Evolutionary conservation across 92 coral and sea anemone genomes (phyloP), one percentile per base, ranked within the genome.

Genomic region (Zoanthus sansibaricus): DNA sequence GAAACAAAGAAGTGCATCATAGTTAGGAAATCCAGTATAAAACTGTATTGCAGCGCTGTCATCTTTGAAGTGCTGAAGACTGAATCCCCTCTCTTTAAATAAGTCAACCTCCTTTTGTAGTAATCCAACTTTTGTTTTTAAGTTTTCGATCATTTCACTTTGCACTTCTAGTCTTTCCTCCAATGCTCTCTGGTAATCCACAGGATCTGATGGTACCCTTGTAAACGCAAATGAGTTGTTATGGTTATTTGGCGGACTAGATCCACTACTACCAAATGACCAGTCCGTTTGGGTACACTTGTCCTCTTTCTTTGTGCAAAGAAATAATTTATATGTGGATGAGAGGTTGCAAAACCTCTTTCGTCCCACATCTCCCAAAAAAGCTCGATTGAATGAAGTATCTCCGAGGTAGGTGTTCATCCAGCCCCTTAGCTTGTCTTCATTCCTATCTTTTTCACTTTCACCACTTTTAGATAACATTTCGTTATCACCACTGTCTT

Each of bases 41-140:
- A 82, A 82, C 74, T 30, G 86, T 49, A 82, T 82, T 1, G 74
- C 86, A 4, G 62, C 55, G 9, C 15, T 42, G 71, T 64, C 86
- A 66, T 82, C 49, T 82, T 82, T 64, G 18, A 58, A 59, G 5
- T 82, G 4, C 17, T 82, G 30, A 59, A 82, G 86, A 11, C 25
- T 59, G 55, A 82, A 82, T 66, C 66, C 13, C 8, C 49, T 82
- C 12, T 82, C 16, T 82, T 82, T 16, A 66, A 1, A 82, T 2
- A 6, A 37, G 6, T 82, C 86, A 64, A 64, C 12, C 2, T 66
- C 86, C 6, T 58, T 15, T 66, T 64, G 86, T 14, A 82, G 16
- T 77, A 77, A 77, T 48, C 68, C 83, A 77, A 51, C 83, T 77
- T 77, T 77, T 9, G 83, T 77, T 77, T 77, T 77, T 13, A 76